Base-by-base conservation (phyloP, 2,888 invertebrate species). In the Drosophila suboccidentalis region DNA sequence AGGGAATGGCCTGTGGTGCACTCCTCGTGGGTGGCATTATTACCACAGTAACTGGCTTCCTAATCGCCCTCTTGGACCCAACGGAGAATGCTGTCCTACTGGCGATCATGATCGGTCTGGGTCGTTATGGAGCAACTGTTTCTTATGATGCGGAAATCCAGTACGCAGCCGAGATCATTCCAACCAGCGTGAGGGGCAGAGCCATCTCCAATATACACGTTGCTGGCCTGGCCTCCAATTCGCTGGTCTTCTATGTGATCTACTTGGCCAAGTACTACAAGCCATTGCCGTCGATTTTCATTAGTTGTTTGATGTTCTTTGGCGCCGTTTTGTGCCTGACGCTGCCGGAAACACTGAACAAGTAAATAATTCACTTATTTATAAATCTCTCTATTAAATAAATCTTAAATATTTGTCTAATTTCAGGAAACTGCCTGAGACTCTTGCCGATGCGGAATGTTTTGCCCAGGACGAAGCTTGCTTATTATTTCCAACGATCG, bases 71-170 rank as follows among this genome's bases (percentile, higher is more conserved):
- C 47, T 74, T 91, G 49, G 87, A 91, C 54, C 89, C 87, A 11
- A 75, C 76, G 3, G 81, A 90, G 67, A 91, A 93, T 80, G 92
- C 93, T 0, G 34, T 91, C 1, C 71, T 94, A 1, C 88, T 94
- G 29, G 91, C 93, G 0, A 73, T 91, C 19, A 89, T 95, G 83
- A 93, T 94, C 2, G 92, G 94, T 19, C 83, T 94, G 62, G 94
- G 94, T 4, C 92, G 95, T 19, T 93, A 94, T 53, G 94, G 94
- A 11, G 93, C 94, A 10, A 94, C 94, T 4, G 93, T 94, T 0
- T 94, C 94, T 11, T 95, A 94, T 82, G 95, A 95, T 90, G 94
- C 95, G 4, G 94, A 94, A 22, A 94, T 94, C 13, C 95, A 95
- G 87, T 95, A 95, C 79, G 94, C 94, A 1, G 94, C 95, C 0